phyloP scores from a whole-genome alignment of 1,140 invertebrate species.

The Cyphomyrmex costatus region DNA sequence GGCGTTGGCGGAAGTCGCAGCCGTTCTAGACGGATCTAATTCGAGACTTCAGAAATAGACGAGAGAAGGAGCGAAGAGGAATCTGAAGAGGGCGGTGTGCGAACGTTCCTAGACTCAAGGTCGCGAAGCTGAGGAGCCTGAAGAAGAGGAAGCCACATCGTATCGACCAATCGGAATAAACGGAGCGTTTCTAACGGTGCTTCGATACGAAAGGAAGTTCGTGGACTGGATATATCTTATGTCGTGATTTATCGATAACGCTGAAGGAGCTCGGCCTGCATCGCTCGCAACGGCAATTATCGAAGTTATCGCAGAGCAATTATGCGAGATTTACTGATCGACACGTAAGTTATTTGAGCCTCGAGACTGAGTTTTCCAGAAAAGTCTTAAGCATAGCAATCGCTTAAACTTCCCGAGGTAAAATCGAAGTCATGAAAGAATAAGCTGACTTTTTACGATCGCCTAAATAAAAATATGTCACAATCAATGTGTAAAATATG shows the following conservation, averaged over 20 bases:
- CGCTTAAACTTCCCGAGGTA: not conserved
- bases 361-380: not conserved
- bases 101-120: slow-evolving; percentile 63
- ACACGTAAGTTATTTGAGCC: not conserved
- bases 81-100: slow-evolving; percentile 13
- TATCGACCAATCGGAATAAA: slow-evolving; percentile 36
- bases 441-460: not conserved
- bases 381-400: not conserved
- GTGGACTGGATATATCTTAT: slow-evolving; percentile 27
- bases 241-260: slow-evolving; percentile 63
- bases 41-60: slow-evolving; percentile 55
- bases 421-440: not conserved
- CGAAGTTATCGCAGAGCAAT: slow-evolving; percentile 45
- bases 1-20: slow-evolving; percentile 33
- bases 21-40: slow-evolving; percentile 46
- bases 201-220: slow-evolving; percentile 24
- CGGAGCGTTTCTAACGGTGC: slow-evolving; percentile 38
- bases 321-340: slow-evolving; percentile 38
- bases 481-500: not conserved
- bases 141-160: not conserved
- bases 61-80: slow-evolving; percentile 25
- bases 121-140: slow-evolving; percentile 11
- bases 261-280: not conserved
- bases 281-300: slow-evolving; percentile 41
- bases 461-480: not conserved